phyloP scores from a whole-genome alignment of 2,113 vertebrate genomes.

The Sorex fumeus region DNA sequence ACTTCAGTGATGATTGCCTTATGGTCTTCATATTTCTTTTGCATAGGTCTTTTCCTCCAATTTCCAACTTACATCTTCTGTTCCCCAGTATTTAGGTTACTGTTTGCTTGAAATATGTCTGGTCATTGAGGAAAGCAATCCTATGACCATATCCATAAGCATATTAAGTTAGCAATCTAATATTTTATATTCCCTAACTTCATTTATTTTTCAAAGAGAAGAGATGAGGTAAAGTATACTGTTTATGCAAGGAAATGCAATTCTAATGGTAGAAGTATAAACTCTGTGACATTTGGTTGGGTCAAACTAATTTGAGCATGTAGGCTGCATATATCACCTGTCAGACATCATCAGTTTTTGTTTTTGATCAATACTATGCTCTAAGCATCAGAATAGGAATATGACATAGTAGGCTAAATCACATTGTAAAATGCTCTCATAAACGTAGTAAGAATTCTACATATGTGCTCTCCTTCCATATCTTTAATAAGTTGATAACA shows the following conservation, averaged over 20 bases:
- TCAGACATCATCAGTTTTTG: background rate
- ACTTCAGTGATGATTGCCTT: background rate
- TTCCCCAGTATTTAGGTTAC: background rate
- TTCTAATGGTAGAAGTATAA: background rate
- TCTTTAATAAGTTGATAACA: background rate
- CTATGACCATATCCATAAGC: background rate
- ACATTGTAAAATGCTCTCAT: background rate
- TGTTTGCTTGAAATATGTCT: background rate
- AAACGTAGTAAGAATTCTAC: background rate
- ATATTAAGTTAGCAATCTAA: background rate
- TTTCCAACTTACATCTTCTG: background rate
- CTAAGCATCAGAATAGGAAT: background rate
- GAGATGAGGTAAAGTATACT: background rate
- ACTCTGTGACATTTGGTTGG: background rate
- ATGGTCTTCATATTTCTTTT: background rate
- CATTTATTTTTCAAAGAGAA: slow-evolving; percentile 18
- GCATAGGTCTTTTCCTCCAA: background rate
- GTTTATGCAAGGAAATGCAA: background rate
- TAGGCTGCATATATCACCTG: background rate
- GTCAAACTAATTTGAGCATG: background rate
- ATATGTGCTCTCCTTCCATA: background rate
- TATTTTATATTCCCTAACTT: background rate
- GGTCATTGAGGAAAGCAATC: background rate
- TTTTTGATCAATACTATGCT: background rate
- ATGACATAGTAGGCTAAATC: background rate